A percentile compares a stretch with the other conserved stretches of the same genome.
Conservation (phyloP, 2,797 vertebrate genomes). For the Sebastes alutus region DNA sequence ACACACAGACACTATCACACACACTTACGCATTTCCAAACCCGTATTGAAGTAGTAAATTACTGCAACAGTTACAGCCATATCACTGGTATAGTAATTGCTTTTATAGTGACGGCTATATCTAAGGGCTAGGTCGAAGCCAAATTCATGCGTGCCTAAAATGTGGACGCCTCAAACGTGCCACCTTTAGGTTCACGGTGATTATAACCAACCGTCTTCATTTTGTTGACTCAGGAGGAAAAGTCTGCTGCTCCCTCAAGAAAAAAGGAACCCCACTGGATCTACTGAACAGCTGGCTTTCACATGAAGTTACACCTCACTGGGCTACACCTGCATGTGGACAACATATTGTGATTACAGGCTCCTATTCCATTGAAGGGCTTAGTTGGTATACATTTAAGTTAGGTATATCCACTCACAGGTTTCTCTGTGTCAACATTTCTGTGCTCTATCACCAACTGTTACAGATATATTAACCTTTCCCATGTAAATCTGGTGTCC, state of each 20-base stretch:
- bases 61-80: conserved; percentile 19
- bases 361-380: neutral
- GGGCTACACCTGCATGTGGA: neutral
- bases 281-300: neutral
- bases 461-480: neutral
- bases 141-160: conserved; percentile 14
- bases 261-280: neutral
- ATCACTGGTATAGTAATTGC: conserved; percentile 35
- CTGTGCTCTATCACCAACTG: neutral
- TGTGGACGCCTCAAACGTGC: neutral
- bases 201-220: neutral
- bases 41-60: conserved; percentile 43
- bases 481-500: neutral
- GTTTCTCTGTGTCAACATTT: neutral
- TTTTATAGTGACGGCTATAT: conserved; percentile 49
- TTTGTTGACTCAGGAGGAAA: neutral
- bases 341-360: neutral
- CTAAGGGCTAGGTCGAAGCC: neutral
- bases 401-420: neutral
- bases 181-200: neutral
- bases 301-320: neutral
- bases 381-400: neutral
- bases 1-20: conserved; percentile 3
- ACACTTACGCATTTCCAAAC: conserved; percentile 24
- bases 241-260: neutral